Percentiles rank a stretch among this genome's conserved stretches.
Conservation (phyloP, 2,888 invertebrate species). For the Amorpha juglandis region DNA sequence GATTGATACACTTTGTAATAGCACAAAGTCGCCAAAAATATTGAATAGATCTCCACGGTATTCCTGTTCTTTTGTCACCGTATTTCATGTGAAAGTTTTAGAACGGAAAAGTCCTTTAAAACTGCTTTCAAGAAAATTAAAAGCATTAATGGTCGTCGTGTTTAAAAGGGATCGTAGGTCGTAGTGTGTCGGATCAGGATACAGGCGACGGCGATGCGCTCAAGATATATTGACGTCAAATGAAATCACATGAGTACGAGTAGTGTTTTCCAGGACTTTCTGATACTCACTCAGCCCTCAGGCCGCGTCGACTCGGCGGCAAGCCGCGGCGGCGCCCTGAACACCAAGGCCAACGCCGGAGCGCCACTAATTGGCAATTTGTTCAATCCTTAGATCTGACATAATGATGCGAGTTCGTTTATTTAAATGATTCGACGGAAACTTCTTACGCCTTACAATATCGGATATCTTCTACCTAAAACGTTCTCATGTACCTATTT, state of each 20-base stretch:
- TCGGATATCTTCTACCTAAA: conserved; percentile 3
- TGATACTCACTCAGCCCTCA: conserved; percentile 35
- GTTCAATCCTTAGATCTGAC: conserved; percentile 83
- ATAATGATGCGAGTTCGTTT: conserved; percentile 83
- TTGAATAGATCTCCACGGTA: conserved; percentile 50
- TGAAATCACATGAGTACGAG: conserved; percentile 20
- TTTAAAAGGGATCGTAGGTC: conserved; percentile 55
- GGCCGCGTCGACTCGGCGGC: conserved; percentile 37
- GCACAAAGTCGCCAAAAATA: not conserved
- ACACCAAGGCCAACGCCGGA: conserved; percentile 56
- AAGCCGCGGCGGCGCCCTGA: conserved; percentile 41
- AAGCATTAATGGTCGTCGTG: conserved; percentile 73
- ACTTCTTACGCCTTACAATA: conserved; percentile 64
- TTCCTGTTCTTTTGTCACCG: conserved; percentile 70
- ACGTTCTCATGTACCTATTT: conserved; percentile 2
- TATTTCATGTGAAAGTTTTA: conserved; percentile 79
- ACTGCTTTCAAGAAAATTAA: conserved; percentile 83
- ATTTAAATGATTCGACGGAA: conserved; percentile 83
- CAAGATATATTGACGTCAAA: conserved; percentile 21
- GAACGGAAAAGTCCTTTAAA: conserved; percentile 81
- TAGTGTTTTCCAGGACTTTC: conserved; percentile 27
- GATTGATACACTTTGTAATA: too few relatives aligned
- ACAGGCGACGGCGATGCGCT: conserved; percentile 20
- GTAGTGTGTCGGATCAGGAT: conserved; percentile 15
- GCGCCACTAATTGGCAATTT: conserved; percentile 82